These are phyloP conservation scores for Drosophila infuscata DNA, from an alignment of 2,888 invertebrate genomes.

Conservation along the genomic window DNA sequence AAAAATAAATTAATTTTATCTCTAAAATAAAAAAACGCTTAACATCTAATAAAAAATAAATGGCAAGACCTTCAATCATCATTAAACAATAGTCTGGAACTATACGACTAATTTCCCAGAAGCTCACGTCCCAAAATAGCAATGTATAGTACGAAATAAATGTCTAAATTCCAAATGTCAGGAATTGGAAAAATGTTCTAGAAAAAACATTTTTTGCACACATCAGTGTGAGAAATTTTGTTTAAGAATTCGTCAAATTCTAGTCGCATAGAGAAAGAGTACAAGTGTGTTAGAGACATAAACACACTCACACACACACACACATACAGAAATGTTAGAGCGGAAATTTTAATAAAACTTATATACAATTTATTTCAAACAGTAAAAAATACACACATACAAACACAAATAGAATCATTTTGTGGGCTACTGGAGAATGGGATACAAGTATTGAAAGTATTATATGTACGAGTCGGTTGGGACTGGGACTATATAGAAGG, in stretches of 20 bases:
- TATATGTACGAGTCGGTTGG: constrained; percentile 14
- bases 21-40: background rate
- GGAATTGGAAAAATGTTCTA: constrained; percentile 40
- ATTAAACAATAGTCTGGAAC: constrained; percentile 3
- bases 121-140: constrained; percentile 43
- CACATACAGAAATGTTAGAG: constrained; percentile 55
- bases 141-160: background rate
- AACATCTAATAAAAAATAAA: background rate
- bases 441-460: constrained; percentile 53
- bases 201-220: constrained; percentile 16
- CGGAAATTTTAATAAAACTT: constrained; percentile 80
- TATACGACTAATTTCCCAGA: background rate
- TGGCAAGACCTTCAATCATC: constrained; percentile 2
- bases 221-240: constrained; percentile 34
- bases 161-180: constrained; percentile 19
- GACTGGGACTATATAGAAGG: constrained; percentile 39
- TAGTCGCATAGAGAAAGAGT: constrained; percentile 23
- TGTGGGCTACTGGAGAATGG: constrained; percentile 37
- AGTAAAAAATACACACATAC: constrained; percentile 45
- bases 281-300: constrained; percentile 4
- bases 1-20: background rate
- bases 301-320: constrained; percentile 21
- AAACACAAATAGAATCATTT: constrained; percentile 8
- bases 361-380: constrained; percentile 79
- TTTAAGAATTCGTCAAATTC: constrained; percentile 45